These are phyloP conservation scores for Tortricodes alternella DNA, from an alignment of 2,888 invertebrate genomes.

Conservation along the genomic window DNA sequence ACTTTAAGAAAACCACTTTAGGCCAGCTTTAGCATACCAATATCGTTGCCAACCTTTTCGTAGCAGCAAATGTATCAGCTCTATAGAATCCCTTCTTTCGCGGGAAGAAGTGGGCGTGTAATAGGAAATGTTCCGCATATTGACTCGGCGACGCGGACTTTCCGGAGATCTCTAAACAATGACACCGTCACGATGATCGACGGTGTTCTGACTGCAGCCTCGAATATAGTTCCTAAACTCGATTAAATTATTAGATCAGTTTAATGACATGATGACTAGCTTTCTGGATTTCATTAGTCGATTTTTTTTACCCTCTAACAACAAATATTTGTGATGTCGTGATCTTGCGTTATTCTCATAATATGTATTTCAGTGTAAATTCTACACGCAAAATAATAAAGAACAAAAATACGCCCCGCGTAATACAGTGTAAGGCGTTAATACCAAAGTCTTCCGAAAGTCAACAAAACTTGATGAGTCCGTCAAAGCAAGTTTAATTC, in stretches of 20 bases:
- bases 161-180: conserved; percentile 76
- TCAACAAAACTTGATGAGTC: conserved; percentile 66
- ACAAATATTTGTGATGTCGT: too few relatives aligned
- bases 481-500: conserved; percentile 70
- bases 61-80: conserved; percentile 44
- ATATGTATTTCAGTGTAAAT: too few relatives aligned
- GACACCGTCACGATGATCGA: conserved; percentile 50
- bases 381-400: conserved; percentile 6
- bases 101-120: conserved; percentile 81
- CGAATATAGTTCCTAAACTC: conserved; percentile 20
- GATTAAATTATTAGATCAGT: conserved; percentile 10
- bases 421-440: conserved; percentile 30
- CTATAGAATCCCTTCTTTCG: conserved; percentile 56
- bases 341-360: too few relatives aligned
- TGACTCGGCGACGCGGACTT: conserved; percentile 69
- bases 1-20: too few relatives aligned
- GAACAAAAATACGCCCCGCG: conserved; percentile 10
- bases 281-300: too few relatives aligned
- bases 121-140: conserved; percentile 83
- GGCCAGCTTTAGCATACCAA: too few relatives aligned
- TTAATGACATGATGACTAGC: too few relatives aligned
- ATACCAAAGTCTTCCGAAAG: conserved; percentile 52
- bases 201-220: conserved; percentile 15
- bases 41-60: too few relatives aligned
- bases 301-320: too few relatives aligned